Percentiles rank a stretch among this genome's conserved stretches.
Evolutionary conservation across 2,888 invertebrate genomes (phyloP).

Genomic region (Troides oblongomaculatus): DNA sequence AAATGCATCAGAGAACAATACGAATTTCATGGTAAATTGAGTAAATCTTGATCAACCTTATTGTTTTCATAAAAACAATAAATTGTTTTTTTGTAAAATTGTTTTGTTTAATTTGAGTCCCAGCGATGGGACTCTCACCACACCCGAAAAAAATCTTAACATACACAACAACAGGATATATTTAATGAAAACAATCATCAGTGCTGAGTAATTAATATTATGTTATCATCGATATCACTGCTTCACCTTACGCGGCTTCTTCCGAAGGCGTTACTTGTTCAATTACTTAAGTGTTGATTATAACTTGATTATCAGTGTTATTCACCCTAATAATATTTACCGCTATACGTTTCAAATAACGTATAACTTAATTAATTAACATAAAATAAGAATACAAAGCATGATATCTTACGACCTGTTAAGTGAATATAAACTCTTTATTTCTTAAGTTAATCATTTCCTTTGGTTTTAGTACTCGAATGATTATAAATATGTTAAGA

Average conservation of each 20-base stretch:
- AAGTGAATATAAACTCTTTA: too few relatives aligned
- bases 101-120: conserved; percentile 30
- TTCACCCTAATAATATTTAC: not conserved
- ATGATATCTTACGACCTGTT: too few relatives aligned
- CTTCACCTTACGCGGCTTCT: not conserved
- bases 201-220: not conserved
- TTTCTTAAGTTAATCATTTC: too few relatives aligned
- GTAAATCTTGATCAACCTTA: conserved; percentile 29
- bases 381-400: too few relatives aligned
- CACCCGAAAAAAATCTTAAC: conserved; percentile 6
- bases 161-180: too few relatives aligned
- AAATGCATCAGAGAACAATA: conserved; percentile 27
- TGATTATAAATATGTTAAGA: too few relatives aligned
- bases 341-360: not conserved
- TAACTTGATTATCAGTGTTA: too few relatives aligned
- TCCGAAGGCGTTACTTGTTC: too few relatives aligned
- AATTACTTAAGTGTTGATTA: too few relatives aligned
- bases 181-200: too few relatives aligned
- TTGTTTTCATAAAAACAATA: conserved; percentile 31
- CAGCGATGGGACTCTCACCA: conserved; percentile 27
- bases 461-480: too few relatives aligned
- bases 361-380: too few relatives aligned
- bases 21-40: conserved; percentile 31
- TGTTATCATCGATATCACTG: not conserved
- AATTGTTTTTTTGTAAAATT: conserved; percentile 30